Evolutionary conservation across 2,888 invertebrate species (phyloP), one percentile per base, ranked within the genome.

Genomic region (Tridacna crocea): DNA sequence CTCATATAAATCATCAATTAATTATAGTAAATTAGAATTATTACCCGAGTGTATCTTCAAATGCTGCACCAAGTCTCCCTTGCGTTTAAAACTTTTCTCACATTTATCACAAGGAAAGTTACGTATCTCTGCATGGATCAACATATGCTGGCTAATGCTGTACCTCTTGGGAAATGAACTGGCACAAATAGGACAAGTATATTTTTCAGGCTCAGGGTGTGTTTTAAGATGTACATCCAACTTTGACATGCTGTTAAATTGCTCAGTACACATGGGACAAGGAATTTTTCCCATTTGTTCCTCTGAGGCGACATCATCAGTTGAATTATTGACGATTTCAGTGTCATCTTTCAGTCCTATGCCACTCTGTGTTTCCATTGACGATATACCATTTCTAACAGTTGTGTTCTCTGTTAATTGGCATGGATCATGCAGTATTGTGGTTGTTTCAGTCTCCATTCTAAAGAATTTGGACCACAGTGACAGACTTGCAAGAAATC

Each of bases 41-140:
- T 36, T 36, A 76, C 76, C 76, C 58, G 76, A 51, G 51, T 76
- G 76, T 66, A 66, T 76, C n/a, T 68, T 76, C n/a, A 19, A 22
- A 27, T 76, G 76, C 68, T 76, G 76, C 19, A 55, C 66, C 55
- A 76, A 55, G 51, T 76, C 76, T 15, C 76, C 76, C 68, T 76
- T 76, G 6, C 76, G 66, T 55, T 76, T 76, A 36, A 76, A 76
- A 22, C 55, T 68, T 19, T 55, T 76, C 6, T 58, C 46, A 55
- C 76, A 76, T 3, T 27, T n/a, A 11, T 66, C 55, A 58, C 76
- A 76, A 1, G 36, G 27, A 68, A 58, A 76, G 12, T 68, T 58
- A 6, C 58, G 51, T 19, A 58, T 36, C 10, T 68, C 68, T 0
- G 36, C 51, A 58, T 76, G 76, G 17, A 36, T 76, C 55, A 51